A percentile compares a stretch with the other conserved stretches of the same genome.
phyloP scores from a whole-genome alignment of 2,888 invertebrate species.

The Parapristionchus giblindavisi region DNA sequence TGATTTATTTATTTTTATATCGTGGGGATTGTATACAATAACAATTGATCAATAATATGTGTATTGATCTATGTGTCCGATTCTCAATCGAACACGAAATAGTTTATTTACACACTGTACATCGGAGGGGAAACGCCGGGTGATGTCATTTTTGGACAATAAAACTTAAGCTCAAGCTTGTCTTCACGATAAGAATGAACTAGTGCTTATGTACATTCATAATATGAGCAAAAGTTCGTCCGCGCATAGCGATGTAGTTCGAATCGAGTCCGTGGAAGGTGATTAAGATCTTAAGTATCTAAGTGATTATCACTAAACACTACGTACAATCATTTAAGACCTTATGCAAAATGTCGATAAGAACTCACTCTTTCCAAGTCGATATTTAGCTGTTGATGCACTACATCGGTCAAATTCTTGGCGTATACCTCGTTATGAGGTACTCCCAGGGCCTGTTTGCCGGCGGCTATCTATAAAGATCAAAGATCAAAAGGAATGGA shows the following conservation, averaged over 20 bases:
- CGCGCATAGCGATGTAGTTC: not conserved
- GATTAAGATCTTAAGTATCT: slow-evolving; percentile 23
- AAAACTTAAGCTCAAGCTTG: not conserved
- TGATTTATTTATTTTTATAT: no score
- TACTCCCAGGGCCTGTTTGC: not conserved
- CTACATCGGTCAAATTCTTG: not conserved
- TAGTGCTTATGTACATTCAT: not conserved
- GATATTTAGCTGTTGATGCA: not conserved
- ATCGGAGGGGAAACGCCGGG: no score
- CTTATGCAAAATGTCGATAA: not conserved
- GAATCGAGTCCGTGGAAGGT: slow-evolving; percentile 30
- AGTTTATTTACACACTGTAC: slow-evolving; percentile 9
- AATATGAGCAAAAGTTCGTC: slow-evolving; percentile 18
- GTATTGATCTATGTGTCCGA: no score
- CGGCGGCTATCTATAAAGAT: not conserved
- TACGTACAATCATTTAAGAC: not conserved
- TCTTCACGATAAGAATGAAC: not conserved
- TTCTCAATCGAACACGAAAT: no score
- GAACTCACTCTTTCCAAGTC: not conserved
- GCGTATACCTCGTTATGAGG: not conserved
- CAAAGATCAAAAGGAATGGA: not conserved
- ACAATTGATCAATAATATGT: no score
- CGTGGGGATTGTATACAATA: no score
- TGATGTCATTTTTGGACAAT: not conserved
- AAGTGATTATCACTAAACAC: not conserved